A percentile compares a stretch with the other conserved stretches of the same genome.
phyloP scores from a whole-genome alignment of 2,113 vertebrate genomes.

The Pavo muticus region DNA sequence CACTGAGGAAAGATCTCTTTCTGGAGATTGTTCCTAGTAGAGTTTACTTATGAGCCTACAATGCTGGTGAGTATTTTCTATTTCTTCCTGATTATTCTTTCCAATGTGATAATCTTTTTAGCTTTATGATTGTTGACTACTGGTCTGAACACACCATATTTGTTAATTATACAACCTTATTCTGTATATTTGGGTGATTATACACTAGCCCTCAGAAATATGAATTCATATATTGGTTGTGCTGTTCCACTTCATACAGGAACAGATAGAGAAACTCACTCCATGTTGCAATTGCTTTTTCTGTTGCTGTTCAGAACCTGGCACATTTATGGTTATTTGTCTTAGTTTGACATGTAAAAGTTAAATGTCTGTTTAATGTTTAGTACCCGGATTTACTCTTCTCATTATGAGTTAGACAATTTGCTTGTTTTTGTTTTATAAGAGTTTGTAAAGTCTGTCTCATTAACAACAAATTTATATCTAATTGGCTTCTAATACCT shows the following conservation, averaged over 20 bases:
- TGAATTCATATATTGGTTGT: neutral
- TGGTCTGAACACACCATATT: too few species aligned
- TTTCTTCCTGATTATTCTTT: too few species aligned
- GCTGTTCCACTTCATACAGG: neutral
- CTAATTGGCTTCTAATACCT: neutral
- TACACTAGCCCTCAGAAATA: rapidly evolving
- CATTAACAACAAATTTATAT: neutral
- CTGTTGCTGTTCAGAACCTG: neutral
- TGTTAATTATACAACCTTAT: too few species aligned
- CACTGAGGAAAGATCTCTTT: too few species aligned
- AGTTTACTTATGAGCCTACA: too few species aligned
- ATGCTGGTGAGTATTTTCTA: too few species aligned
- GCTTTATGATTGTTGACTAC: too few species aligned
- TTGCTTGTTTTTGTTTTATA: neutral
- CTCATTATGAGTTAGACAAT: neutral
- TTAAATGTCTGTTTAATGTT: neutral
- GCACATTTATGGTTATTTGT: neutral
- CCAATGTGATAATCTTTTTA: too few species aligned
- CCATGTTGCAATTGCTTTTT: neutral
- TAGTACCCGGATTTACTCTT: neutral
- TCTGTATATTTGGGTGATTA: too few species aligned
- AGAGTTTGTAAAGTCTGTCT: neutral
- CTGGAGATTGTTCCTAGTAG: too few species aligned
- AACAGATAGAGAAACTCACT: neutral
- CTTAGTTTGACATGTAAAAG: neutral